Conservation (phyloP, 2,888 invertebrate genomes). For the Drosophila mettleri region DNA sequence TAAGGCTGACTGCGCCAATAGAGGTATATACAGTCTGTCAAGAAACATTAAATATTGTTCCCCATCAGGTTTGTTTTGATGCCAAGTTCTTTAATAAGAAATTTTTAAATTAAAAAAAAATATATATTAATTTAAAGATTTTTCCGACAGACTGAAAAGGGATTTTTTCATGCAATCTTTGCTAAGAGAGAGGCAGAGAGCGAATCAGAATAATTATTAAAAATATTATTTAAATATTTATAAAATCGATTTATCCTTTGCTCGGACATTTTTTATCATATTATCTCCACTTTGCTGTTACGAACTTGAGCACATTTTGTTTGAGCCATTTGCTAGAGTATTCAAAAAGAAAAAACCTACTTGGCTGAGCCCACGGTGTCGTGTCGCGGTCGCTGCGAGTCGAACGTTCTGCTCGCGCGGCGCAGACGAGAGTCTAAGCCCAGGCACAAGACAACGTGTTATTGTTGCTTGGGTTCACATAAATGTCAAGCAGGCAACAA, state of each 20-base stretch:
- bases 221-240: neutral
- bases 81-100: too few species aligned
- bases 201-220: too few species aligned
- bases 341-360: conserved; percentile 14
- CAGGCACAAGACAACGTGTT: conserved; percentile 72
- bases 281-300: neutral
- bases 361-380: conserved; percentile 63
- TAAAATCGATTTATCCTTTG: neutral
- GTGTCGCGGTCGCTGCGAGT: conserved; percentile 52
- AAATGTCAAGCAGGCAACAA: conserved; percentile 78
- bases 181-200: too few species aligned
- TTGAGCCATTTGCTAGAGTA: conserved; percentile 22
- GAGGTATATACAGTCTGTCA: too few species aligned
- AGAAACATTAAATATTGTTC: too few species aligned
- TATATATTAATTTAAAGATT: too few species aligned
- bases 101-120: too few species aligned
- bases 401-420: conserved; percentile 54
- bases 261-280: neutral
- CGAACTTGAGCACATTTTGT: neutral
- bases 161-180: too few species aligned
- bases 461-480: conserved; percentile 79
- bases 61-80: too few species aligned
- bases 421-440: conserved; percentile 17
- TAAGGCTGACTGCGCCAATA: neutral
- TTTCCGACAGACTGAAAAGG: too few species aligned